These are phyloP conservation scores for Drosophila asahinai DNA, from an alignment of 1,140 invertebrate species.

Conservation along the genomic window DNA sequence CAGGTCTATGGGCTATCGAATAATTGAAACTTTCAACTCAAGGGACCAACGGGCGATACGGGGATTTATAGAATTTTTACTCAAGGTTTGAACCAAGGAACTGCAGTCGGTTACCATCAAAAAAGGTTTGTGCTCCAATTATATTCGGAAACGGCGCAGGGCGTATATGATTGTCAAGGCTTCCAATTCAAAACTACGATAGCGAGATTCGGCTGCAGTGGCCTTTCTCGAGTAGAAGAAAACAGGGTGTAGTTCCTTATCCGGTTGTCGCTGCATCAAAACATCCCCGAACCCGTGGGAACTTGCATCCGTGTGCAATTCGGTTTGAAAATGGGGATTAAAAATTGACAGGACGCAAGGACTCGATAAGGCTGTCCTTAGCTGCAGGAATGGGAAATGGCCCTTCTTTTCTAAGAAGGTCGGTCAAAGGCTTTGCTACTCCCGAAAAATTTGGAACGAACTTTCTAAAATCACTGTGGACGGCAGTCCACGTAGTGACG, in stretches of 20 bases:
- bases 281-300: neutral
- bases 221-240: too few relatives aligned
- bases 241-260: neutral
- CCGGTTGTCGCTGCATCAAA: neutral
- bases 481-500: too few relatives aligned
- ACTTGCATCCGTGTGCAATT: neutral
- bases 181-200: neutral
- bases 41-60: neutral
- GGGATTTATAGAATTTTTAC: slow-evolving; percentile 2
- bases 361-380: neutral
- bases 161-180: too few relatives aligned
- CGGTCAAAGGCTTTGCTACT: neutral
- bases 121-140: slow-evolving; percentile 14
- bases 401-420: neutral
- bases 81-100: slow-evolving; percentile 15
- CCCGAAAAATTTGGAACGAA: too few relatives aligned
- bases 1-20: neutral
- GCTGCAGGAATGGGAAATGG: neutral
- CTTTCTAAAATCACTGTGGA: too few relatives aligned
- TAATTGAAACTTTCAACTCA: too few relatives aligned
- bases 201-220: too few relatives aligned
- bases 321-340: neutral
- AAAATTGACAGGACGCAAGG: neutral
- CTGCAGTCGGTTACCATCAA: slow-evolving; percentile 7
- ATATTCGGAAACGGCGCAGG: neutral